phyloP scores from a whole-genome alignment of 2,797 vertebrate species.

The Rhyacichthys aspro region DNA sequence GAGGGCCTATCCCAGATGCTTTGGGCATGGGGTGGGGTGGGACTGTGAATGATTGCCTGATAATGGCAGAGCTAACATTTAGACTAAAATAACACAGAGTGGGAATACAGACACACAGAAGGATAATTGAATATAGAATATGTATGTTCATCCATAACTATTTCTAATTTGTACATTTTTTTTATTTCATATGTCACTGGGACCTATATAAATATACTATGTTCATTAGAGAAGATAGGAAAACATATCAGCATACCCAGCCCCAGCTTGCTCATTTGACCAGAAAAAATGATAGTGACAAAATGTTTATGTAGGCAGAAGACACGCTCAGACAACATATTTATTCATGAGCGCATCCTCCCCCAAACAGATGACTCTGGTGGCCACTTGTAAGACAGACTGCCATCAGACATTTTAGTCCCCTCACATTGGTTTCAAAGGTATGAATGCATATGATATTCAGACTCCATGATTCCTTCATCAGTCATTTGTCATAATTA shows the following conservation, averaged over 20 bases:
- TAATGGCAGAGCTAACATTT: too few relatives aligned
- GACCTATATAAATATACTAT: conserved; percentile 53
- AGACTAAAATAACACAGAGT: too few relatives aligned
- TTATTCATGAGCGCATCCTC: conserved; percentile 61
- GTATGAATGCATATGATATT: conserved; percentile 64
- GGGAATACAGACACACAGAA: too few relatives aligned
- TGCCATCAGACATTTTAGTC: conserved; percentile 37
- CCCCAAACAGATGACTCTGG: conserved; percentile 33
- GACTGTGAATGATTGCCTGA: too few relatives aligned
- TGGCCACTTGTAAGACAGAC: conserved; percentile 25
- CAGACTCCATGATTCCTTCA: conserved; percentile 57
- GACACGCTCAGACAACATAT: conserved; percentile 49
- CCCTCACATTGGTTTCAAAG: conserved; percentile 61
- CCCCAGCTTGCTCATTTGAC: conserved; percentile 33
- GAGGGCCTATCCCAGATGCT: too few relatives aligned
- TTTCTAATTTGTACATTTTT: conserved; percentile 16
- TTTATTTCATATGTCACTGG: conserved; percentile 64
- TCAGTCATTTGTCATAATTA: conserved; percentile 81
- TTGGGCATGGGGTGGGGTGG: too few relatives aligned
- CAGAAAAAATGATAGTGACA: conserved; percentile 47
- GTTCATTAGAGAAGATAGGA: conserved; percentile 38
- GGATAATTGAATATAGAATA: too few relatives aligned
- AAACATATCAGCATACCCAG: conserved; percentile 27
- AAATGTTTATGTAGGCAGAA: conserved; percentile 43
- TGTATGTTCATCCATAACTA: background rate